phyloP scores from a whole-genome alignment of 2,888 invertebrate genomes.

The Miltochrista miniata region DNA sequence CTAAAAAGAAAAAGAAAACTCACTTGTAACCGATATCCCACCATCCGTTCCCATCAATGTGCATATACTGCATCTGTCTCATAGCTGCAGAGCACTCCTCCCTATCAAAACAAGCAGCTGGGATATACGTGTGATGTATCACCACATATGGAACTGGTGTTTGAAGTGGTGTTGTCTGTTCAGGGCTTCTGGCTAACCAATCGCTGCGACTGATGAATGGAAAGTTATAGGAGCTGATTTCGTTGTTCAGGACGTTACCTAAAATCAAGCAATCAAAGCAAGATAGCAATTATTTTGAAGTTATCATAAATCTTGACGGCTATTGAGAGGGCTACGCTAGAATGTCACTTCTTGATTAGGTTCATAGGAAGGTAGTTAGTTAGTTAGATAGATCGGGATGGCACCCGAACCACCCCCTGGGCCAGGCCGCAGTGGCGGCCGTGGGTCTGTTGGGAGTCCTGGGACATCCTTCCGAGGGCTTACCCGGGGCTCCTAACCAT shows the following conservation, averaged over 20 bases:
- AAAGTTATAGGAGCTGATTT: slow-evolving; percentile 31
- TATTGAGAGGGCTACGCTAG: too few species aligned
- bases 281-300: too few species aligned
- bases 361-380: too few species aligned
- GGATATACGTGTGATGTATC: slow-evolving; percentile 87
- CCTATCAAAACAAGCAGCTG: slow-evolving; percentile 80
- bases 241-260: background rate
- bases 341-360: too few species aligned
- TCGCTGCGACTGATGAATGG: slow-evolving; percentile 69
- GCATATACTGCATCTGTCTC: slow-evolving; percentile 85
- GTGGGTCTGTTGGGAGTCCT: too few species aligned
- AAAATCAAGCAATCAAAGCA: background rate
- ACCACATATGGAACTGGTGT: slow-evolving; percentile 87
- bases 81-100: slow-evolving; percentile 82
- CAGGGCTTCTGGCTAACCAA: slow-evolving; percentile 85
- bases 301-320: too few species aligned
- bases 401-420: too few species aligned
- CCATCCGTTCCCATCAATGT: slow-evolving; percentile 85
- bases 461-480: too few species aligned
- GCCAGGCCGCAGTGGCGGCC: too few species aligned
- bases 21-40: slow-evolving; percentile 86
- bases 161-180: slow-evolving; percentile 63
- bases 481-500: too few species aligned
- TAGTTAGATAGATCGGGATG: too few species aligned
- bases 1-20: slow-evolving; percentile 17